Conservation (phyloP, 2,797 vertebrate genomes). For the Poeciliopsis gracilis region DNA sequence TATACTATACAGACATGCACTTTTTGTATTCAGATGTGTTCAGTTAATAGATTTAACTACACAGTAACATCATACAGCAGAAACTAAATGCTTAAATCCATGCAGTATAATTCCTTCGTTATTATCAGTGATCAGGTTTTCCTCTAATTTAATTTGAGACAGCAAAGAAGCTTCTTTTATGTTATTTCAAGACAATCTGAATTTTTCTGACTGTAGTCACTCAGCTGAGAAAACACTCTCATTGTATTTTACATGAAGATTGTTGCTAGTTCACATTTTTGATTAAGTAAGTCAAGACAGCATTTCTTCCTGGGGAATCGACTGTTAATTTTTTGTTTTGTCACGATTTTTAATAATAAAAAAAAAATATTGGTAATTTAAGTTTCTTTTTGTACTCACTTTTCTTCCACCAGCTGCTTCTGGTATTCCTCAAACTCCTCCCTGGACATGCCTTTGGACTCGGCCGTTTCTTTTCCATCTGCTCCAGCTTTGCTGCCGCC, state of each 20-base stretch:
- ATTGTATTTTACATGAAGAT: constrained; percentile 12
- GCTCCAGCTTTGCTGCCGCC: constrained; percentile 30
- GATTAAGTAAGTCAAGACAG: background rate
- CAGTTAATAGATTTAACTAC: background rate
- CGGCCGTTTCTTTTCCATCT: constrained; percentile 59
- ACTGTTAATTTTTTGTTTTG: background rate
- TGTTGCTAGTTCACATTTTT: background rate
- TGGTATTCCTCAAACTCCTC: constrained; percentile 84
- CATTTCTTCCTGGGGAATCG: background rate
- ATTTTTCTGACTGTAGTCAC: background rate
- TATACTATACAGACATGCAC: background rate
- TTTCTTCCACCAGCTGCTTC: constrained; percentile 81
- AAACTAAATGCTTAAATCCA: background rate
- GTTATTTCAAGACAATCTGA: background rate
- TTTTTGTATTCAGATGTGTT: background rate
- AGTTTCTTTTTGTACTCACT: constrained; percentile 71
- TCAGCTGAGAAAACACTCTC: background rate
- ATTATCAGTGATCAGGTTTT: background rate
- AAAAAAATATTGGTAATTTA: background rate
- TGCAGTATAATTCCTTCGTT: background rate
- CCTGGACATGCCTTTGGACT: constrained; percentile 68
- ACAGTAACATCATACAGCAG: background rate
- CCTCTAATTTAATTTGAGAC: background rate
- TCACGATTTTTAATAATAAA: background rate
- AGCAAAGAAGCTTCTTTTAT: constrained; percentile 2